Evolutionary conservation across 2,888 invertebrate genomes (phyloP).

Genomic region (Argyresthia albistria): DNA sequence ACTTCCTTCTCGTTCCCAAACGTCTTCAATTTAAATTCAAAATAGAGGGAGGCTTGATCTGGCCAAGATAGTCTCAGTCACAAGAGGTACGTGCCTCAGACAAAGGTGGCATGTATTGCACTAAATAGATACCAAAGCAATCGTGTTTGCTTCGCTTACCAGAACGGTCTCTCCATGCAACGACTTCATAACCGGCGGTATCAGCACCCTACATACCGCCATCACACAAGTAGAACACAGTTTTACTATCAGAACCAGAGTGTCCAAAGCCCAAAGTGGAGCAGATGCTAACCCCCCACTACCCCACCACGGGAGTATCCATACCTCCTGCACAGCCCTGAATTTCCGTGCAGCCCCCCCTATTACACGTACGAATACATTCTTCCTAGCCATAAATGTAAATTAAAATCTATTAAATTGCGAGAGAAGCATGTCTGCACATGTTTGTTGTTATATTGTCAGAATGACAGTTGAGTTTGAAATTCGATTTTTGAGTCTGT

Average conservation of each 20-base stretch:
- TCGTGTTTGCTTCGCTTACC: constrained; percentile 20
- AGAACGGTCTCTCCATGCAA: constrained; percentile 57
- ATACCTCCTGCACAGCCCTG: constrained; percentile 49
- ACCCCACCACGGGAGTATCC: constrained; percentile 61
- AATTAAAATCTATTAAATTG: constrained; percentile 10
- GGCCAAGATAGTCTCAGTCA: too few relatives aligned
- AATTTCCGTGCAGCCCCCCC: constrained; percentile 47
- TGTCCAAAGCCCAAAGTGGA: constrained; percentile 51
- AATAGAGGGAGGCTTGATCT: too few relatives aligned
- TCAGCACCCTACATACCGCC: constrained; percentile 32
- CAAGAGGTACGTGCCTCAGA: too few relatives aligned
- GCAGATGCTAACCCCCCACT: constrained; percentile 40
- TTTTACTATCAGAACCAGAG: constrained; percentile 45
- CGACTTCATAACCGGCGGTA: constrained; percentile 51
- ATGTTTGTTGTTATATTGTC: not conserved
- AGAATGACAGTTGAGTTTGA: not conserved
- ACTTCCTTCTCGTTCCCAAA: too few relatives aligned
- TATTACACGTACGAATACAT: constrained; percentile 40
- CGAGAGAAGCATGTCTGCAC: not conserved
- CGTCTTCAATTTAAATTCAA: too few relatives aligned
- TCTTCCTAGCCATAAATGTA: constrained; percentile 48
- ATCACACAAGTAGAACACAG: constrained; percentile 45
- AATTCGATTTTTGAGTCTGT: not conserved
- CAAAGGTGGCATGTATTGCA: too few relatives aligned
- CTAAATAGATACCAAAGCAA: too few relatives aligned